Conservation (phyloP, 1,140 invertebrate species). For the Asbolus verrucosus region DNA sequence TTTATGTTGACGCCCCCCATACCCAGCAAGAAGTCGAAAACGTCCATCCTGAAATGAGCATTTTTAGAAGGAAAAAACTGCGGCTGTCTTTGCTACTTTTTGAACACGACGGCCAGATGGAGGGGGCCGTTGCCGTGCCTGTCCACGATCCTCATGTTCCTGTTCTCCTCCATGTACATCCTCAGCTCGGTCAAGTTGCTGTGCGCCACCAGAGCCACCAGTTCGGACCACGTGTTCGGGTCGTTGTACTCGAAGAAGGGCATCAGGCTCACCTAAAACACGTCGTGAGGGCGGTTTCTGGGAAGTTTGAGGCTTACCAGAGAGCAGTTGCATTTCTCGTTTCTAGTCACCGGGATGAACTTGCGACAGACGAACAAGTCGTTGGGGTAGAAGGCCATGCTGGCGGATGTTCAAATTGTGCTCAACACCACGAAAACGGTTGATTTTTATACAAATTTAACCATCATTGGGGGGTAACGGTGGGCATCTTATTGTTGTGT, state of each 20-base stretch:
- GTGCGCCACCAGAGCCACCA: neutral
- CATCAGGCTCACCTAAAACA: neutral
- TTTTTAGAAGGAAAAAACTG: neutral
- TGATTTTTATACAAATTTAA: too few relatives aligned
- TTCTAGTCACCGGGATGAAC: neutral
- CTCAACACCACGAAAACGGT: too few relatives aligned
- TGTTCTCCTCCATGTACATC: neutral
- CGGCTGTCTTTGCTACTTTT: neutral
- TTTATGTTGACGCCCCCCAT: neutral
- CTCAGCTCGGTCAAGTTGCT: neutral
- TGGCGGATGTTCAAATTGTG: too few relatives aligned
- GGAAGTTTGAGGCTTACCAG: neutral
- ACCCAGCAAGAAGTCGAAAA: neutral
- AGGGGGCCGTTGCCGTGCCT: neutral
- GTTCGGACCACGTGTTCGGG: neutral
- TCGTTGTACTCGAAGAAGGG: neutral
- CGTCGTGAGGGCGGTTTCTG: neutral
- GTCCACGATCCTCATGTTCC: neutral
- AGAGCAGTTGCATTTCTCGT: neutral
- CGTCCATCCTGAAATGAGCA: neutral
- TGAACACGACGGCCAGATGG: slow-evolving; percentile 3
- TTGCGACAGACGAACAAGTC: neutral
- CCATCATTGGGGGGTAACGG: too few relatives aligned
- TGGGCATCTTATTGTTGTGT: too few relatives aligned
- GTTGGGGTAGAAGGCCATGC: too few relatives aligned